These are phyloP conservation scores for Eciton burchellii DNA, from an alignment of 1,140 invertebrate species.

Conservation along the genomic window DNA sequence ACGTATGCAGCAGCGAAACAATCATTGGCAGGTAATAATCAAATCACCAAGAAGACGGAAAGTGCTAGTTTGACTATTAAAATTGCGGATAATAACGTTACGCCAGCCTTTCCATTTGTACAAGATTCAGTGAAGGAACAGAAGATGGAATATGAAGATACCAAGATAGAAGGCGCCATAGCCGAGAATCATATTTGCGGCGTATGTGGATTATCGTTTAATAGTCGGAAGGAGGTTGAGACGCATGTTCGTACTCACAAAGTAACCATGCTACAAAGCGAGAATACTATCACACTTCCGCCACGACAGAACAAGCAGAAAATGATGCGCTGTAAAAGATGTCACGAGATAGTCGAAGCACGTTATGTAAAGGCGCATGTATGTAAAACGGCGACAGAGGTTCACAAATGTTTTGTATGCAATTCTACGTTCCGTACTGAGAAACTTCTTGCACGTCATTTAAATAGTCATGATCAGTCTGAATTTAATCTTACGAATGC, in stretches of 20 bases:
- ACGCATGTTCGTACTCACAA: slow-evolving; percentile 78
- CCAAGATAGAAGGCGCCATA: neutral
- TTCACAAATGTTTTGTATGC: slow-evolving; percentile 77
- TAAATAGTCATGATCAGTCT: slow-evolving; percentile 69
- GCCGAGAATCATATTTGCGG: slow-evolving; percentile 77
- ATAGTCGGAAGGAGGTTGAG: slow-evolving; percentile 73
- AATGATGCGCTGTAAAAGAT: slow-evolving; percentile 83
- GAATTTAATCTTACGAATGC: slow-evolving; percentile 67
- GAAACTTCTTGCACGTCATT: slow-evolving; percentile 70
- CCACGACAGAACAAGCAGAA: slow-evolving; percentile 63
- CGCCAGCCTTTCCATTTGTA: neutral
- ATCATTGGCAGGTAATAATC: neutral
- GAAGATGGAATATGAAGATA: slow-evolving; percentile 8
- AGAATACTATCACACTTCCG: neutral
- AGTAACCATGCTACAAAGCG: neutral
- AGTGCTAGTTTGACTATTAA: neutral
- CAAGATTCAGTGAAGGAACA: neutral
- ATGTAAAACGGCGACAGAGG: slow-evolving; percentile 70
- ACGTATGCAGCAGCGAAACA: neutral
- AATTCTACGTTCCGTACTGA: slow-evolving; percentile 73
- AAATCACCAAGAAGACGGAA: too few species aligned
- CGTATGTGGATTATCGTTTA: slow-evolving; percentile 76
- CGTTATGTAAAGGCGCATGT: slow-evolving; percentile 79
- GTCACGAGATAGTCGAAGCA: slow-evolving; percentile 82
- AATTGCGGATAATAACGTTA: neutral